Evolutionary conservation across 2,888 invertebrate genomes (phyloP).

Genomic region (Aspidiotus destructor): DNA sequence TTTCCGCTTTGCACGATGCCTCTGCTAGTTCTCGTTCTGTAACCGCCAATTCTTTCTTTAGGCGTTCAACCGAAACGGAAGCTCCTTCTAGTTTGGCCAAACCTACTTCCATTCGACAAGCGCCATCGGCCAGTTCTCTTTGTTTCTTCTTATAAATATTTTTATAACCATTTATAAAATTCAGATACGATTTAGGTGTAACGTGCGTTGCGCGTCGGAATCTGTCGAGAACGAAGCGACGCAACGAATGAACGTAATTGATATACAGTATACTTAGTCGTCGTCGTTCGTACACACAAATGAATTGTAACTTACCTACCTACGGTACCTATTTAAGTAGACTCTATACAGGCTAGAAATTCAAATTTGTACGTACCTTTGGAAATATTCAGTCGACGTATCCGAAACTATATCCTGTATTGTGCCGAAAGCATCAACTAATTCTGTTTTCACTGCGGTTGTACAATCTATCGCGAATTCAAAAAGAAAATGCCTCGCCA

Average conservation of each 20-base stretch:
- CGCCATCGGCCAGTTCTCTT: slow-evolving; percentile 79
- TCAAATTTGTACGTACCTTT: slow-evolving; percentile 45
- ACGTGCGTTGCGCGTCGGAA: slow-evolving; percentile 90
- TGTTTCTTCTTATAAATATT: slow-evolving; percentile 83
- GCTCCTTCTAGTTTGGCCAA: slow-evolving; percentile 91
- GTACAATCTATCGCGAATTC: slow-evolving; percentile 85
- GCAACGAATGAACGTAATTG: too few relatives aligned
- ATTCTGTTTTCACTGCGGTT: slow-evolving; percentile 66
- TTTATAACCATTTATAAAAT: slow-evolving; percentile 91
- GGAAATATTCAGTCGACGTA: slow-evolving; percentile 77
- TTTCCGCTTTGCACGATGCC: slow-evolving; percentile 85
- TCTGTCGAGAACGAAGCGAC: slow-evolving; percentile 42
- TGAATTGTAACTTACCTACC: too few relatives aligned
- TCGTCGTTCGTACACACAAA: neutral
- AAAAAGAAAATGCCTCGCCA: slow-evolving; percentile 81
- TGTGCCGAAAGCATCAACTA: slow-evolving; percentile 82
- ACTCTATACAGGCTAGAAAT: too few relatives aligned
- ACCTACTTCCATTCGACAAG: slow-evolving; percentile 88
- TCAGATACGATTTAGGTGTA: slow-evolving; percentile 92
- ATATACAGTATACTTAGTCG: too few relatives aligned
- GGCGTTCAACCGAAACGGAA: slow-evolving; percentile 79
- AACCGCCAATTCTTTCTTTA: slow-evolving; percentile 82
- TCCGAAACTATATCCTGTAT: slow-evolving; percentile 86
- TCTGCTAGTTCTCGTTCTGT: slow-evolving; percentile 91
- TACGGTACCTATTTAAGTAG: too few relatives aligned